Conservation (phyloP, 2,113 vertebrate species). For the Thinocorus orbignyianus region DNA sequence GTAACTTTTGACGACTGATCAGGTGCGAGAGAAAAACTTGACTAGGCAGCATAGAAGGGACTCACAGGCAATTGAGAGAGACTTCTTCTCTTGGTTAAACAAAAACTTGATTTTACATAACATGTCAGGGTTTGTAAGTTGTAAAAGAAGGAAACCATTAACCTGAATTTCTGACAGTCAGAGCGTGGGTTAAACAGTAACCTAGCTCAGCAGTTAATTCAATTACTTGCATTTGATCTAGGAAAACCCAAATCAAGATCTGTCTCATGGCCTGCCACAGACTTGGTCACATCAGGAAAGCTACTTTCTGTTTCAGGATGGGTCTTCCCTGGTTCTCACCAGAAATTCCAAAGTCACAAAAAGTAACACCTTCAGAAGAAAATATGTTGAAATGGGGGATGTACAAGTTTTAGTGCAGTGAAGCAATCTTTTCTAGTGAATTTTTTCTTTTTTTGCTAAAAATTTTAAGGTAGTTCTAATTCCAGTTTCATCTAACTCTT, state of each 20-base stretch:
- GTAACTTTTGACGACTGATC: neutral
- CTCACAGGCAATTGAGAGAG: neutral
- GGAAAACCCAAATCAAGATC: neutral
- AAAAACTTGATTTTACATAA: neutral
- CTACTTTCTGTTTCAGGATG: neutral
- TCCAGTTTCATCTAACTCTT: neutral
- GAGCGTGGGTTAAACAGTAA: neutral
- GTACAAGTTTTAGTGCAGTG: neutral
- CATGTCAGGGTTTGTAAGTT: neutral
- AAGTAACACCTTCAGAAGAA: neutral
- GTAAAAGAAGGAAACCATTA: neutral
- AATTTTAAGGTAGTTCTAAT: neutral
- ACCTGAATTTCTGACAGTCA: neutral
- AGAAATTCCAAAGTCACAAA: neutral
- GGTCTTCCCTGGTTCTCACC: neutral
- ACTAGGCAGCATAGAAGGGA: neutral
- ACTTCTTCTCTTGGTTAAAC: neutral
- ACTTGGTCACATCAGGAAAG: neutral
- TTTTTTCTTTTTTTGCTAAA: neutral
- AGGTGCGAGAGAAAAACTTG: neutral
- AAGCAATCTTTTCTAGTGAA: neutral
- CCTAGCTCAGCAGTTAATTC: neutral
- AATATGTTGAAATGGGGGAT: neutral
- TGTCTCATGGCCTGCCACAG: neutral
- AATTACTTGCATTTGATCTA: neutral